These are phyloP conservation scores for Syngnathus typhle DNA, from an alignment of 2,113 vertebrate species.

Conservation along the genomic window DNA sequence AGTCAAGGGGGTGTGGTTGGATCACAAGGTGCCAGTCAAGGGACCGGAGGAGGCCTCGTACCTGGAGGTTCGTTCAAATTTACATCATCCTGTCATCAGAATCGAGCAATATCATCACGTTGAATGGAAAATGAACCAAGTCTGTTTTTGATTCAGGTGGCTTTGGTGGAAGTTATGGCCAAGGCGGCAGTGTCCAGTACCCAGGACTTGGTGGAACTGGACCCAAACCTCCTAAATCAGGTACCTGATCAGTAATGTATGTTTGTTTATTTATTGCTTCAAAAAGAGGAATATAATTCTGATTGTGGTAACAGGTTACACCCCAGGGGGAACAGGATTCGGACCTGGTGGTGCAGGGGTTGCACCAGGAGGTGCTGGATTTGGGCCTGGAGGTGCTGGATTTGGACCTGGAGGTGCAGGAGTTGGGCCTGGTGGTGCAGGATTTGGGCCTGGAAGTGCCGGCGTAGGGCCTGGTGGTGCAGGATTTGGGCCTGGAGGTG, in stretches of 20 bases:
- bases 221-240: constrained; percentile 60
- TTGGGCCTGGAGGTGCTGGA: constrained; percentile 27
- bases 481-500: constrained; percentile 11
- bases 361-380: constrained; percentile 22
- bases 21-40: constrained; percentile 32
- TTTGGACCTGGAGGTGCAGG: constrained; percentile 15
- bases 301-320: constrained; percentile 12
- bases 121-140: constrained; percentile 7
- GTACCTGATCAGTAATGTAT: constrained; percentile 21
- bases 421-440: constrained; percentile 19
- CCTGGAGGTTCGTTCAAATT: constrained; percentile 40
- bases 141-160: constrained; percentile 35
- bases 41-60: constrained; percentile 24
- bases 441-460: constrained; percentile 20
- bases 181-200: constrained; percentile 43
- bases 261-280: background rate
- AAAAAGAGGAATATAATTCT: background rate
- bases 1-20: constrained; percentile 38
- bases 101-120: background rate
- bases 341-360: constrained; percentile 22
- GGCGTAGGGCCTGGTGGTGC: constrained; percentile 23
- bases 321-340: constrained; percentile 23
- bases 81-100: background rate
- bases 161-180: constrained; percentile 49
- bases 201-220: constrained; percentile 41